phyloP scores from a whole-genome alignment of 92 coral and sea anemone genomes.

The Parazoanthus darwini region DNA sequence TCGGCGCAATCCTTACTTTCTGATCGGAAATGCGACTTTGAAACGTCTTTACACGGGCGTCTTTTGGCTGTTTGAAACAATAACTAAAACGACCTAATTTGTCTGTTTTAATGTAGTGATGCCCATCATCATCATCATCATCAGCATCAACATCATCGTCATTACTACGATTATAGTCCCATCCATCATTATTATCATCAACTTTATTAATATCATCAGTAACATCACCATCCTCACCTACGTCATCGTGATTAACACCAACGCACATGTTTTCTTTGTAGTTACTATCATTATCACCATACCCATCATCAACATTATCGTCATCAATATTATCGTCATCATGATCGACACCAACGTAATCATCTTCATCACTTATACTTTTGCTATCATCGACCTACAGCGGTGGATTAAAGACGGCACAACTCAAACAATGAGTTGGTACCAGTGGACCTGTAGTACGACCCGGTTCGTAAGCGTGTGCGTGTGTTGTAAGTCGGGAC shows the following conservation, averaged over 20 bases:
- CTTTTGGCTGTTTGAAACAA: no score
- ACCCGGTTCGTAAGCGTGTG: slow-evolving; percentile 34
- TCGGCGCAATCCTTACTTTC: no score
- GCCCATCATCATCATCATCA: no score
- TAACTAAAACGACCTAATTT: no score
- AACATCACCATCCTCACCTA: not conserved
- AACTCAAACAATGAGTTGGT: not conserved
- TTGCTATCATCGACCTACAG: not conserved
- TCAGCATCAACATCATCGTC: no score
- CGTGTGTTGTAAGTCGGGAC: slow-evolving; percentile 1
- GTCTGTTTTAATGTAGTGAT: no score
- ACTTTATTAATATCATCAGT: not conserved
- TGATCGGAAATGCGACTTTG: no score
- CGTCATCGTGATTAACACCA: not conserved
- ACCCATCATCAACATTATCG: not conserved
- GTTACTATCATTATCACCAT: not conserved
- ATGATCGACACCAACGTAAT: not conserved
- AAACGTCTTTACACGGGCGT: no score
- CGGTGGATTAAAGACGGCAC: slow-evolving; percentile 19
- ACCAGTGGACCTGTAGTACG: slow-evolving; percentile 6
- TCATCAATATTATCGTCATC: not conserved
- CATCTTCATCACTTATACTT: not conserved
- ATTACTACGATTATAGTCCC: no score
- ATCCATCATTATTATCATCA: not conserved
- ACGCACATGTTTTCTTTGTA: not conserved